phyloP scores from a whole-genome alignment of 2,113 vertebrate genomes.

The Ancistrus triradiatus region DNA sequence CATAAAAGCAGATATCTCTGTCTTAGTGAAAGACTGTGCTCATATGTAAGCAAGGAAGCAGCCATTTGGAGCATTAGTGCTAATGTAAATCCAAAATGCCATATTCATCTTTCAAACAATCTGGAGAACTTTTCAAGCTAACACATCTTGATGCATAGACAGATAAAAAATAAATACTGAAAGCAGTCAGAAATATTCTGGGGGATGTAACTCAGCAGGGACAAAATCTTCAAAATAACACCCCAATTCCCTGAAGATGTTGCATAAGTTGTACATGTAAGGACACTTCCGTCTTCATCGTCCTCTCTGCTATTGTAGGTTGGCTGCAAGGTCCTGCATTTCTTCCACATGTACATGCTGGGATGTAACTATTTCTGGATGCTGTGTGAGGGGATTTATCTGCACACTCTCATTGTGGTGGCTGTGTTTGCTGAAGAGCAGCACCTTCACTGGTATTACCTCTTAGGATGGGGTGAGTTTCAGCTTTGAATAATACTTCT shows the following conservation, averaged over 20 bases:
- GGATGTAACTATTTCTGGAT: conserved; percentile 99
- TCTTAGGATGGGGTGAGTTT: conserved; percentile 95
- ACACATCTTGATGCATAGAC: not conserved
- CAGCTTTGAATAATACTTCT: no score
- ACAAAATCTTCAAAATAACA: not conserved
- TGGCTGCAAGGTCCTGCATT: conserved; percentile 90
- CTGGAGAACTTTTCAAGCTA: not conserved
- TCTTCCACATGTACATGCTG: conserved; percentile 94
- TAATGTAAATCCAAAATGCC: no score
- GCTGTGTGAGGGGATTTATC: conserved; percentile 96
- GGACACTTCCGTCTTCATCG: not conserved
- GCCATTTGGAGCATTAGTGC: no score
- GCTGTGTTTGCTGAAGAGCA: conserved; percentile 88
- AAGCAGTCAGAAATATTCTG: not conserved
- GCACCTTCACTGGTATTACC: conserved; percentile 90
- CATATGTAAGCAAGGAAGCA: no score
- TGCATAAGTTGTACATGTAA: not conserved
- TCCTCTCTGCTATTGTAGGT: conserved; percentile 64
- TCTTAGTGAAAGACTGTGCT: no score
- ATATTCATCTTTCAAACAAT: no score
- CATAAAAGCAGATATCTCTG: no score
- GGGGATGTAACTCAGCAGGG: not conserved
- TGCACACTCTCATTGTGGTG: conserved; percentile 93
- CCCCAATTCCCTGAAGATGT: not conserved
- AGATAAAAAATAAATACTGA: conserved; percentile 8